Evolutionary conservation across 92 coral and sea anemone species (phyloP), one percentile per base, ranked within the genome.

Genomic region (Porites cylindrica): DNA sequence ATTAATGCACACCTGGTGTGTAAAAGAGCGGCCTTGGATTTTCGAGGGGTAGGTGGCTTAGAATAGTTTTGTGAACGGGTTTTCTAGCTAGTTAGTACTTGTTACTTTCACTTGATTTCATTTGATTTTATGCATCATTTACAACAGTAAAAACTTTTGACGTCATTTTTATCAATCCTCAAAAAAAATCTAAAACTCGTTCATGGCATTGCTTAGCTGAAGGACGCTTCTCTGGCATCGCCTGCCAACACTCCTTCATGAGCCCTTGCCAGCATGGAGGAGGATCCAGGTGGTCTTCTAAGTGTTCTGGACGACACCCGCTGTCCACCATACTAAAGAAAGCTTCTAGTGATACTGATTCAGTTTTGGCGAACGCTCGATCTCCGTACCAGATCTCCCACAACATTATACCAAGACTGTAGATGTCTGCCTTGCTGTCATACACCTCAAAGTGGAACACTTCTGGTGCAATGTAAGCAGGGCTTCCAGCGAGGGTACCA

Each of bases 381-480:
- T 73, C 4, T 13, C 91, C 91, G 76, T 87, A 77, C 91, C 91
- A 87, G 65, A 87, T 72, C 68, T 87, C 91, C 91, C 91, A 87
- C 81, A 80, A 10, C 52, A 87, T 63, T 62, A 87, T 10, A 7
- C 86, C 86, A 10, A 87, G 76, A 16, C 86, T 87, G 81, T 87
- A 80, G 18, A 87, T 72, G 70, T 87, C 91, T 18, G 86, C 81
- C 6, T 51, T 21, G 16, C 10, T 52, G 69, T 73, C 82, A 53
- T 69, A 80, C 24, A 63, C 24, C 8, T 53, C 10, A 26, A 52
- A 26, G 4, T n/a, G 67, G 14, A 80, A 58, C 47, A 87, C 78
- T 76, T 87, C 86, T 6, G 91, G 91, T 12, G 91, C 91, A 20
- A 80, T 71, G 72, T 80, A 80, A 18, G 72, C 7, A 19, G 70